Evolutionary conservation across 2,113 vertebrate genomes (phyloP).

Genomic region (Athene noctua): DNA sequence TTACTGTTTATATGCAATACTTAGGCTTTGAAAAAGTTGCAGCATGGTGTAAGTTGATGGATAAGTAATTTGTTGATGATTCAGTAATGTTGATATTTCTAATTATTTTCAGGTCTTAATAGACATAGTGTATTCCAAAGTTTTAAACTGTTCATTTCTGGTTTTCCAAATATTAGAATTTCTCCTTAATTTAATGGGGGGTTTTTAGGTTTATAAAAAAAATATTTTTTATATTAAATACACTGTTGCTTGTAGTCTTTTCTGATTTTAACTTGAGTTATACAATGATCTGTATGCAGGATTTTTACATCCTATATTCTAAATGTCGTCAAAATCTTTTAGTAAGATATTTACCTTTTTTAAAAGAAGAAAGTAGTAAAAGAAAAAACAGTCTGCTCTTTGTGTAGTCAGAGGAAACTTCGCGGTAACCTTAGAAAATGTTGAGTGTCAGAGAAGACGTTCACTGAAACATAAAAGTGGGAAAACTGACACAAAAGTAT

Average conservation of each 20-base stretch:
- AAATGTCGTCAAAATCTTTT: background rate
- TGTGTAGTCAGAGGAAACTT: background rate
- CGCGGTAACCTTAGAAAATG: background rate
- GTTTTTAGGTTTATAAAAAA: background rate
- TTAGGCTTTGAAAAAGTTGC: background rate
- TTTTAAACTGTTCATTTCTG: background rate
- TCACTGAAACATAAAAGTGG: background rate
- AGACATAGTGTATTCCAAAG: background rate
- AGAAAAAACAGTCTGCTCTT: background rate
- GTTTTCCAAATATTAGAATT: background rate
- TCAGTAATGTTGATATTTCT: background rate
- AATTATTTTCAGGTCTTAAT: background rate
- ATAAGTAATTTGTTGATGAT: background rate
- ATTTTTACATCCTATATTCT: background rate
- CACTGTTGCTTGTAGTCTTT: background rate
- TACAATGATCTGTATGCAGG: background rate
- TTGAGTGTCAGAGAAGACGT: background rate
- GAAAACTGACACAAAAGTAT: background rate
- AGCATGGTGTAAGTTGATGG: fast-evolving
- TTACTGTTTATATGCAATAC: background rate
- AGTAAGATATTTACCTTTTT: background rate
- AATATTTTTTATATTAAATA: background rate
- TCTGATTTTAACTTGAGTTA: background rate
- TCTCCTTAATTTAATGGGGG: background rate
- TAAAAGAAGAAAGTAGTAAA: background rate